Evolutionary conservation across 2,888 invertebrate species (phyloP).

Genomic region (Anorthoa munda): DNA sequence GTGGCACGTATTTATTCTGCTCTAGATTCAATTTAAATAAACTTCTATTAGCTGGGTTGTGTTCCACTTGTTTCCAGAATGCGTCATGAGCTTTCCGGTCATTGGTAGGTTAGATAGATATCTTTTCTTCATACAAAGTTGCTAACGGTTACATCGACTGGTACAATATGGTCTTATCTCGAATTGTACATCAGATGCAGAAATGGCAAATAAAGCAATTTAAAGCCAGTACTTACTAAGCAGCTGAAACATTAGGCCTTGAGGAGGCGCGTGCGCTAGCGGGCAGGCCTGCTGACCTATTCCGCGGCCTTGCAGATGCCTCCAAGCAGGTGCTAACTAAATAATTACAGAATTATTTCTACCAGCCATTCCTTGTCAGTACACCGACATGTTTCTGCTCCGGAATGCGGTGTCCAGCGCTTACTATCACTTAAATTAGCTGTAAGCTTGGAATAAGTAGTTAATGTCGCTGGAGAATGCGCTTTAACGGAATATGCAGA

Average conservation of each 20-base stretch:
- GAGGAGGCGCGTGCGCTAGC: conserved; percentile 79
- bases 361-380: conserved; percentile 45
- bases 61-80: conserved; percentile 23
- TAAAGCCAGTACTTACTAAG: conserved; percentile 70
- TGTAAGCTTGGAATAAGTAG: conserved; percentile 34
- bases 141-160: background rate
- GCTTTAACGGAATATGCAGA: conserved; percentile 22
- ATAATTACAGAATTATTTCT: conserved; percentile 62
- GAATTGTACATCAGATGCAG: conserved; percentile 19
- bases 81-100: conserved; percentile 9
- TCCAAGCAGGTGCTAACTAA: conserved; percentile 67
- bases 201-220: conserved; percentile 51
- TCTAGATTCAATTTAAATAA: conserved; percentile 44
- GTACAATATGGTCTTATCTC: conserved; percentile 16
- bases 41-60: conserved; percentile 21
- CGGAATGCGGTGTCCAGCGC: conserved; percentile 43
- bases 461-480: conserved; percentile 26
- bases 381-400: conserved; percentile 27
- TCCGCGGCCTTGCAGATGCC: conserved; percentile 82
- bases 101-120: conserved; percentile 7
- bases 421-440: conserved; percentile 35
- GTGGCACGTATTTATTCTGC: conserved; percentile 21
- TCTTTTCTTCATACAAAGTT: background rate
- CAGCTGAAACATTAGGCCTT: conserved; percentile 81
- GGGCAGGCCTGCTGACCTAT: conserved; percentile 89